Evolutionary conservation across 2,797 vertebrate genomes (phyloP).

Genomic region (Leptoclinus maculatus): DNA sequence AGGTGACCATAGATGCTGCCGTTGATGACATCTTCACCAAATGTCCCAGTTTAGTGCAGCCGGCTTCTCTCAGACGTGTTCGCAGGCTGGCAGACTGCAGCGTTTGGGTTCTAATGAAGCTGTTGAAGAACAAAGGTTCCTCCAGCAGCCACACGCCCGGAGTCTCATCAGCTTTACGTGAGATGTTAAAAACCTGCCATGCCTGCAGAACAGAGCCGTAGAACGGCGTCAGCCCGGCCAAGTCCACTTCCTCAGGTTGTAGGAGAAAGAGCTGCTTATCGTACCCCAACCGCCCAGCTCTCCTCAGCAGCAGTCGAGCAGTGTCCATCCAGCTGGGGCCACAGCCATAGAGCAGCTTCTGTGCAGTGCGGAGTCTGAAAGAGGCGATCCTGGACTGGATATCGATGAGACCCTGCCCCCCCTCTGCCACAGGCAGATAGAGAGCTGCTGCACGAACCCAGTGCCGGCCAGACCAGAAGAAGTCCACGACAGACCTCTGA

Average conservation of each 20-base stretch:
- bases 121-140: not conserved
- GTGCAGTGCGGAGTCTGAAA: not conserved
- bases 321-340: not conserved
- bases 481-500: not conserved
- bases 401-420: not conserved
- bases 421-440: constrained; percentile 5
- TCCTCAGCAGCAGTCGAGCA: not conserved
- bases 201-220: not conserved
- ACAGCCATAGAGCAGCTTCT: not conserved
- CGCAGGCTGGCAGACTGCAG: not conserved
- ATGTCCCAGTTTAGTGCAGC: not conserved
- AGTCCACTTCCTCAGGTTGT: not conserved
- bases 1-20: no score
- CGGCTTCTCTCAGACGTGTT: no score
- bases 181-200: not conserved
- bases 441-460: constrained; percentile 1
- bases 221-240: not conserved
- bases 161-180: not conserved
- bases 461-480: not conserved
- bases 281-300: not conserved
- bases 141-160: not conserved
- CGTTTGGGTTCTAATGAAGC: not conserved
- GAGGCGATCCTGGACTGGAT: not conserved
- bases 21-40: not conserved
- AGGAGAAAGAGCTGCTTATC: not conserved